These are phyloP conservation scores for Carassius auratus DNA, from an alignment of 2,113 vertebrate species.

Conservation along the genomic window DNA sequence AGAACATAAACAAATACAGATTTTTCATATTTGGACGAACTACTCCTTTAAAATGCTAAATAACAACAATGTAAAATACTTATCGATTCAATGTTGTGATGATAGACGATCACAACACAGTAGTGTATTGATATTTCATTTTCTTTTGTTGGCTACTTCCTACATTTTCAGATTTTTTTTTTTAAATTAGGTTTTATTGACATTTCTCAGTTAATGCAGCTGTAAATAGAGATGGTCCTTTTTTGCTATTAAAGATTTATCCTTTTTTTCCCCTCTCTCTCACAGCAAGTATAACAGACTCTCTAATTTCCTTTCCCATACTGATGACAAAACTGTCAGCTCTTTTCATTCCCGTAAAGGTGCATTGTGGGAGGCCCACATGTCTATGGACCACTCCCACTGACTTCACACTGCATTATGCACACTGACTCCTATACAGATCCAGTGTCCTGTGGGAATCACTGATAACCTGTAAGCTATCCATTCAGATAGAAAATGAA, in stretches of 20 bases:
- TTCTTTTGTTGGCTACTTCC: not conserved
- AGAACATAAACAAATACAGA: not conserved
- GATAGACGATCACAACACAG: not conserved
- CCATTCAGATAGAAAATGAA: not conserved
- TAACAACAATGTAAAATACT: not conserved
- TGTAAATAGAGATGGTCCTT: not conserved
- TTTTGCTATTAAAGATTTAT: not conserved
- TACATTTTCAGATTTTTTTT: not conserved
- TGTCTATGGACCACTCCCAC: conserved; percentile 20
- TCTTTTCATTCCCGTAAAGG: not conserved
- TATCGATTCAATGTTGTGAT: not conserved
- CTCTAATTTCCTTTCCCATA: conserved; percentile 1
- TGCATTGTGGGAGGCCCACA: not conserved
- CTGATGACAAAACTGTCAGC: not conserved
- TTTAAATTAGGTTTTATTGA: not conserved
- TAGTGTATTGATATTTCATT: not conserved
- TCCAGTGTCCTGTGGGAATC: conserved; percentile 28
- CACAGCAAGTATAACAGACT: not conserved
- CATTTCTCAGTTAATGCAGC: not conserved
- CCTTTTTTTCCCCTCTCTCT: no score
- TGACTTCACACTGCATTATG: not conserved
- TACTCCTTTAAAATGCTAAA: not conserved
- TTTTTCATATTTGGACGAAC: not conserved
- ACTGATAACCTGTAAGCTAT: conserved; percentile 17
- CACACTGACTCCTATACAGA: not conserved